A percentile compares a stretch with the other conserved stretches of the same genome.
Evolutionary conservation across 2,113 vertebrate species (phyloP).

Genomic region (Eolophus roseicapilla): DNA sequence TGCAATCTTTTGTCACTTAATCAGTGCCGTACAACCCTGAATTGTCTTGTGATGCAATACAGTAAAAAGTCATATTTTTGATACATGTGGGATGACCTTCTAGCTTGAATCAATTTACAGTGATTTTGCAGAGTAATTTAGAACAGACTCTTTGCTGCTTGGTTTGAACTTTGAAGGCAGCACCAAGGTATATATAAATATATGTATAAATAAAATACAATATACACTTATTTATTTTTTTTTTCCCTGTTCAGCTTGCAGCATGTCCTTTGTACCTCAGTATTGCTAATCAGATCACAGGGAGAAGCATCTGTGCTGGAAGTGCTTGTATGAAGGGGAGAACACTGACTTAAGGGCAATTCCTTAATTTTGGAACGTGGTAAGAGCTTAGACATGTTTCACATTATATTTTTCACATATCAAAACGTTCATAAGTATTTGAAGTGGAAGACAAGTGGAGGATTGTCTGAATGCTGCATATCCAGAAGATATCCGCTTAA

Average conservation of each 20-base stretch:
- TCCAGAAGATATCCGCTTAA: not conserved
- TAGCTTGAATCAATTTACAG: not conserved
- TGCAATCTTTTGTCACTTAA: conserved; percentile 7
- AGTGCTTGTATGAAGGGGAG: rapidly evolving
- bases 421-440: not conserved
- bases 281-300: not conserved
- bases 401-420: not conserved
- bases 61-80: not conserved
- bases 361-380: not conserved
- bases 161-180: not conserved
- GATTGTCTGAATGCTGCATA: not conserved
- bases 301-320: not conserved
- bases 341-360: not conserved
- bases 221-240: not conserved
- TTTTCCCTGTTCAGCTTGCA: not conserved
- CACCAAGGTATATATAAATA: not conserved
- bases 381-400: not conserved
- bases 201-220: not conserved
- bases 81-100: not conserved
- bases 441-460: not conserved
- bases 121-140: not conserved
- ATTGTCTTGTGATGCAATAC: not conserved
- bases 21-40: not conserved
- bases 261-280: not conserved
- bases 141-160: not conserved